Evolutionary conservation across 2,113 vertebrate genomes (phyloP).

Genomic region (Harpagus bidentatus): DNA sequence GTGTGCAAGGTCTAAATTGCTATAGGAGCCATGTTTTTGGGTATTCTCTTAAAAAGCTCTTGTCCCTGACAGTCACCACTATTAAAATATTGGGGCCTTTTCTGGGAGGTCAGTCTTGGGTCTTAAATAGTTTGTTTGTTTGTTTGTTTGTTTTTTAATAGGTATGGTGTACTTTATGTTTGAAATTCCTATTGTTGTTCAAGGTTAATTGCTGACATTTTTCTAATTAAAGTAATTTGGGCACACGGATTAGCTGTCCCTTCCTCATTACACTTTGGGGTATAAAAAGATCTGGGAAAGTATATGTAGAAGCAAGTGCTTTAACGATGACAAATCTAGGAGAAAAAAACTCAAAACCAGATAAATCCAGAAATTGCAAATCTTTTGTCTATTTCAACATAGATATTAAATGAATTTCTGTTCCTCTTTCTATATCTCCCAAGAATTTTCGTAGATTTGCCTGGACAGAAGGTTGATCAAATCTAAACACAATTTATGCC

Average conservation of each 20-base stretch:
- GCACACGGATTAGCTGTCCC: background rate
- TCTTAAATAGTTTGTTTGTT: background rate
- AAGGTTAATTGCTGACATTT: background rate
- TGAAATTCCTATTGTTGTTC: background rate
- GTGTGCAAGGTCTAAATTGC: background rate
- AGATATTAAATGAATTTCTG: background rate
- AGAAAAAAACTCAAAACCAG: fast-evolving
- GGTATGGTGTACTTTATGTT: background rate
- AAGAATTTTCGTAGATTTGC: background rate
- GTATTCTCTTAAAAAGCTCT: background rate
- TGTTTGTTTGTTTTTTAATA: background rate
- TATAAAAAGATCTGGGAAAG: background rate
- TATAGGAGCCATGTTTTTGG: background rate
- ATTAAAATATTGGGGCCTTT: background rate
- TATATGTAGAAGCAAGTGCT: background rate
- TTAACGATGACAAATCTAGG: background rate
- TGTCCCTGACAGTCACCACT: background rate
- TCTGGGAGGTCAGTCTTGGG: background rate
- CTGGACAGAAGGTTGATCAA: background rate
- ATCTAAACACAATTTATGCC: background rate
- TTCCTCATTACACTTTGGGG: background rate
- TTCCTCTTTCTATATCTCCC: background rate
- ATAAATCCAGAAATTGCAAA: background rate
- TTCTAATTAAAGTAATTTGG: background rate
- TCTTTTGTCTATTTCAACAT: background rate